phyloP scores from a whole-genome alignment of 1,140 invertebrate species.

The Euglossa dilemma region DNA sequence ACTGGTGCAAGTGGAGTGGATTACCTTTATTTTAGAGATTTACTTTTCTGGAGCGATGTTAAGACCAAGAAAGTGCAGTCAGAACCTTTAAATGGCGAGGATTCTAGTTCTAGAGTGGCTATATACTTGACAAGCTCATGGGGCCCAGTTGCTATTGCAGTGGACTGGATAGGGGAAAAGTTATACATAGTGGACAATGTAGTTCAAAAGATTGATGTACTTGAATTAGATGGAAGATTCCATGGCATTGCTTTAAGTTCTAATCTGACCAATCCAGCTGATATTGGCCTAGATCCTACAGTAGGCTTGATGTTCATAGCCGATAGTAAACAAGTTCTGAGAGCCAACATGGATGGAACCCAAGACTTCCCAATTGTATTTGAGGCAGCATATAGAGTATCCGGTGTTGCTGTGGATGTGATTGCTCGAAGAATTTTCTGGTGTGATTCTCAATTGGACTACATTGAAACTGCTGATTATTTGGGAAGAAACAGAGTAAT shows the following conservation, averaged over 20 bases:
- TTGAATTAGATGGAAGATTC: constrained; percentile 91
- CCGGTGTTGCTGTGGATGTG: constrained; percentile 92
- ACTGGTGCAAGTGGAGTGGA: constrained; percentile 93
- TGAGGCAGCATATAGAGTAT: constrained; percentile 95
- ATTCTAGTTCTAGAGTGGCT: constrained; percentile 83
- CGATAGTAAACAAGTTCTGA: constrained; percentile 93
- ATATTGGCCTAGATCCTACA: constrained; percentile 95
- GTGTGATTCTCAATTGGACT: constrained; percentile 97
- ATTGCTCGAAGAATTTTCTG: constrained; percentile 96
- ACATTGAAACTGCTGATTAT: constrained; percentile 98
- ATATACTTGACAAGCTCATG: constrained; percentile 91
- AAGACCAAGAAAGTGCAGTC: constrained; percentile 91
- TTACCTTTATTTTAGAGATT: constrained; percentile 91
- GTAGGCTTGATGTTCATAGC: constrained; percentile 96
- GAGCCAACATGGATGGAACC: constrained; percentile 96
- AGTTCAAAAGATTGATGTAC: constrained; percentile 96
- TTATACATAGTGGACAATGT: constrained; percentile 97
- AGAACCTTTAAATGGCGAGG: constrained; percentile 83
- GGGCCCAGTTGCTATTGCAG: constrained; percentile 94
- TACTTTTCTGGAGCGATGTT: constrained; percentile 96
- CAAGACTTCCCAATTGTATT: constrained; percentile 91
- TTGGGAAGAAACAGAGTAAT: constrained; percentile 91
- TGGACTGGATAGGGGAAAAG: constrained; percentile 99
- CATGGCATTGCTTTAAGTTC: constrained; percentile 95
- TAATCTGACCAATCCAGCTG: constrained; percentile 94